phyloP scores from a whole-genome alignment of 2,888 invertebrate species.

The Ptychoptera albimana region DNA sequence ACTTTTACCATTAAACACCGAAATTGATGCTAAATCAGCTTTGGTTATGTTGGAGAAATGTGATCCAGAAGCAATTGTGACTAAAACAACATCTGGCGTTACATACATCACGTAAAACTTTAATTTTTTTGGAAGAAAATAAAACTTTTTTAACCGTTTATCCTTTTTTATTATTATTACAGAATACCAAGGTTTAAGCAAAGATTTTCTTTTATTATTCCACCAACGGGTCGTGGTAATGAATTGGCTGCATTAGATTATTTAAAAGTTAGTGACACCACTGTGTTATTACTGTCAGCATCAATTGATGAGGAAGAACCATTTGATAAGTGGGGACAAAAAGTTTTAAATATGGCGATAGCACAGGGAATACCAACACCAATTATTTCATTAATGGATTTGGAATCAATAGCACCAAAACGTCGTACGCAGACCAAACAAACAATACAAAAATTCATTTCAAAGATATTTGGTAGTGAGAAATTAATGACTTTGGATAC shows the following conservation, averaged over 20 bases:
- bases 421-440: slow-evolving; percentile 40
- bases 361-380: slow-evolving; percentile 72
- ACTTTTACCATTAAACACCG: slow-evolving; percentile 49
- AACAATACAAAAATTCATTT: slow-evolving; percentile 33
- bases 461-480: slow-evolving; percentile 65
- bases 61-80: slow-evolving; percentile 53
- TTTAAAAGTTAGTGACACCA: slow-evolving; percentile 75
- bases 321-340: slow-evolving; percentile 65
- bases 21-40: slow-evolving; percentile 47
- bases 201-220: slow-evolving; percentile 65
- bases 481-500: slow-evolving; percentile 68
- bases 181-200: slow-evolving; percentile 78
- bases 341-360: slow-evolving; percentile 57
- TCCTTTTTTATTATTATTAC: slow-evolving; percentile 17
- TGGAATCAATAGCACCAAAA: slow-evolving; percentile 57
- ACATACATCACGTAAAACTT: slow-evolving; percentile 54
- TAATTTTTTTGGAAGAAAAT: slow-evolving; percentile 3
- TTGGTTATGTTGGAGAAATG: slow-evolving; percentile 51
- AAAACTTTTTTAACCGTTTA: too few relatives aligned
- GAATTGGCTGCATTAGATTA: slow-evolving; percentile 44
- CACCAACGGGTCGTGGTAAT: slow-evolving; percentile 51
- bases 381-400: slow-evolving; percentile 53
- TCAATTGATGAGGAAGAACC: slow-evolving; percentile 42
- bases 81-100: slow-evolving; percentile 46
- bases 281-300: slow-evolving; percentile 63